A percentile compares a stretch with the other conserved stretches of the same genome.
These are phyloP conservation scores for Eretmochelys imbricata DNA, from an alignment of 2,113 vertebrate species.

Conservation along the genomic window DNA sequence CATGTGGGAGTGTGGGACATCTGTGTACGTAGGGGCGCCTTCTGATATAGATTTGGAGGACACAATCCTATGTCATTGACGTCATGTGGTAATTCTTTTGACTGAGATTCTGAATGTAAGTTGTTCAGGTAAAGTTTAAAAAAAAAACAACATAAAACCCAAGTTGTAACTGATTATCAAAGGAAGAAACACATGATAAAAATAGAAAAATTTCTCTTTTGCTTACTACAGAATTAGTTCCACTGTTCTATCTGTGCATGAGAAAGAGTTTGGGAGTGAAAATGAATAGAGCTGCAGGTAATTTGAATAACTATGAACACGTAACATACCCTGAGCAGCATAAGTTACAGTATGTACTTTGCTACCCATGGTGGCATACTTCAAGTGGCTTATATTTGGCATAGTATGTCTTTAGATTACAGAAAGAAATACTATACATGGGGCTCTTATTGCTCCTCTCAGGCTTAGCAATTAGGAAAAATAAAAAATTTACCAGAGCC, in stretches of 20 bases:
- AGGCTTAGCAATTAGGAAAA: constrained; percentile 64
- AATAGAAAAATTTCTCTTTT: background rate
- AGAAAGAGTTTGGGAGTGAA: background rate
- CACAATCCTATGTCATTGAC: fast-evolving
- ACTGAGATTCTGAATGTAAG: background rate
- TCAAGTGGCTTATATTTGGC: constrained; percentile 60
- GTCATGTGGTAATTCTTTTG: background rate
- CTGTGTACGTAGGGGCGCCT: background rate
- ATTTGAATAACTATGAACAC: background rate
- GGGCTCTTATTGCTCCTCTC: constrained; percentile 62
- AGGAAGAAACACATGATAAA: background rate
- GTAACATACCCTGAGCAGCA: background rate
- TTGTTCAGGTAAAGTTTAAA: background rate
- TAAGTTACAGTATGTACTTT: constrained; percentile 41
- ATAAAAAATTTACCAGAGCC: constrained; percentile 72
- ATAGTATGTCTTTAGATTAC: constrained; percentile 59
- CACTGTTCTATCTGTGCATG: background rate
- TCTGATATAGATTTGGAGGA: background rate
- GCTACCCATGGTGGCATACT: constrained; percentile 47
- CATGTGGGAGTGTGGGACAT: background rate
- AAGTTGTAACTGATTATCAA: background rate
- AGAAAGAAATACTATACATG: constrained; percentile 41
- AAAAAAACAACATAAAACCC: background rate
- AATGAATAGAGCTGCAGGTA: constrained; percentile 15
- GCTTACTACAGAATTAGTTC: background rate